phyloP scores from a whole-genome alignment of 2,888 invertebrate genomes.

The Cheilosia grossa region DNA sequence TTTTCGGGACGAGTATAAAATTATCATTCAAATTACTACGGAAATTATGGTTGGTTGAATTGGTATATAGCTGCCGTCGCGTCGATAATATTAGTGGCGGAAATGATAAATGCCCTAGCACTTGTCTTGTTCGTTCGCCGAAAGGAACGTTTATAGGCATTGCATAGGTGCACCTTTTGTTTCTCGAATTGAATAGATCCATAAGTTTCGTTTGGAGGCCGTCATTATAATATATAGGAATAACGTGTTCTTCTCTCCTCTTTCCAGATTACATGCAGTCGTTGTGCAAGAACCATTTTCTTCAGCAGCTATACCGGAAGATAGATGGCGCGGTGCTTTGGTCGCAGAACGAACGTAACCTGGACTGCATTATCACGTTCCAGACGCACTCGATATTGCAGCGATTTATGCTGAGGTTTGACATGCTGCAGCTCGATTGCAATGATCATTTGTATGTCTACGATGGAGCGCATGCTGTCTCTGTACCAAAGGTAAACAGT shows the following conservation, averaged over 20 bases:
- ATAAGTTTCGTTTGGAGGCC: conserved; percentile 11
- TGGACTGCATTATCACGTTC: conserved; percentile 96
- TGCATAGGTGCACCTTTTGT: conserved; percentile 20
- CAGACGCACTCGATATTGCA: conserved; percentile 97
- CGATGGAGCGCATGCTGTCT: conserved; percentile 95
- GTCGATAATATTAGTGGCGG: not conserved
- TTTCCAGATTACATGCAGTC: conserved; percentile 94
- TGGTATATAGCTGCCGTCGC: conserved; percentile 32
- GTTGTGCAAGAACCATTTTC: conserved; percentile 94
- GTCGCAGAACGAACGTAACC: conserved; percentile 94
- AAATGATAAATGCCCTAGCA: conserved; percentile 47
- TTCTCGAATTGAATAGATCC: conserved; percentile 51
- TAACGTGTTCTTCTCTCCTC: conserved; percentile 65
- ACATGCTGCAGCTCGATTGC: conserved; percentile 95
- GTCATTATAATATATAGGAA: conserved; percentile 23
- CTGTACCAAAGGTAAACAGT: conserved; percentile 90
- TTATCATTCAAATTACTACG: conserved; percentile 74
- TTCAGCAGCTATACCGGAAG: conserved; percentile 94
- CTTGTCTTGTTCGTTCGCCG: conserved; percentile 44
- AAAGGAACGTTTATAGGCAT: conserved; percentile 17
- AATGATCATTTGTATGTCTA: conserved; percentile 96
- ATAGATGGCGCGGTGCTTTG: conserved; percentile 95
- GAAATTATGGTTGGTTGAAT: conserved; percentile 71
- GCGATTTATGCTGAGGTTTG: conserved; percentile 96
- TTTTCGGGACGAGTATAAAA: conserved; percentile 39